Evolutionary conservation across 2,797 vertebrate genomes (phyloP).

Genomic region (Streptopelia turtur): DNA sequence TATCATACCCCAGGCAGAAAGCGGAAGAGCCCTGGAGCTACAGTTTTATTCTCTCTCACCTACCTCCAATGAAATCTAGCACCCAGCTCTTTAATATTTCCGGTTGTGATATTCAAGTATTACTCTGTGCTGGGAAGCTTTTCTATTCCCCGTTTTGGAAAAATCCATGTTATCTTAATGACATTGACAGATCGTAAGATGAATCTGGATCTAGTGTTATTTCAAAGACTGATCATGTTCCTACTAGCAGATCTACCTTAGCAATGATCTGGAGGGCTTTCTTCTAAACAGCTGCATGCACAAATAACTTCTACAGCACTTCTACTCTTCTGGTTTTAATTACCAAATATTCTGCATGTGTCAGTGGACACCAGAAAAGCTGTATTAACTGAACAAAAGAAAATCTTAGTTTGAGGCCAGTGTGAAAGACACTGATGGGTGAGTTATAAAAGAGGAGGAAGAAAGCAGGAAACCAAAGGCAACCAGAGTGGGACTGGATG

Average conservation of each 20-base stretch:
- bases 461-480: neutral
- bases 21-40: neutral
- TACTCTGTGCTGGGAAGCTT: neutral
- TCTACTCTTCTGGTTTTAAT: conserved; percentile 35
- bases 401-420: neutral
- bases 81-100: neutral
- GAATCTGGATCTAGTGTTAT: neutral
- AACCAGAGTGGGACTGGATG: neutral
- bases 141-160: neutral
- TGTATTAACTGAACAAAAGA: neutral
- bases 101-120: neutral
- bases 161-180: neutral
- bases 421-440: neutral
- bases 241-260: neutral
- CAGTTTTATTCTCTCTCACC: neutral
- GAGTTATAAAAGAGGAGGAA: neutral
- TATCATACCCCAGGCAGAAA: neutral
- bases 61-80: neutral
- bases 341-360: neutral
- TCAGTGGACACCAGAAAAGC: neutral
- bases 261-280: neutral
- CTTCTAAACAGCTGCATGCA: neutral
- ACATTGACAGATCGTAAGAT: neutral
- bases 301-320: neutral
- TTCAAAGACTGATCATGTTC: neutral